Percentiles rank a stretch among this genome's conserved stretches.
Conservation (phyloP, 2,888 invertebrate genomes). For the Conops quadrifasciatus region DNA sequence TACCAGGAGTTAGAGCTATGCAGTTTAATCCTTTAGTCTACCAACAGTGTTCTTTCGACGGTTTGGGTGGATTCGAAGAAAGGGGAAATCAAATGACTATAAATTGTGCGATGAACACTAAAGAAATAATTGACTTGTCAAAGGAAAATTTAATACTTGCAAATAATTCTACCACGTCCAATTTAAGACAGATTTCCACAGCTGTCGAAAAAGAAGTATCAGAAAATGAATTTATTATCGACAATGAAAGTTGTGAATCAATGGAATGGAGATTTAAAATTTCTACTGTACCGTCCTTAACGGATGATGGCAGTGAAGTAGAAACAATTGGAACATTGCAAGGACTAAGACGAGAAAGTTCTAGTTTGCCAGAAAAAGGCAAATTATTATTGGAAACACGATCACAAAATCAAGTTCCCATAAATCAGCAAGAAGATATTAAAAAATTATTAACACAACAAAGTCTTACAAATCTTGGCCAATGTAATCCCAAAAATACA, state of each 20-base stretch:
- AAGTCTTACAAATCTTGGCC: constrained; percentile 51
- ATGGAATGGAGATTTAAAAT: constrained; percentile 21
- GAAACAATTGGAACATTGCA: not conserved
- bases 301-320: constrained; percentile 12
- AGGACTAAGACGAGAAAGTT: constrained; percentile 30
- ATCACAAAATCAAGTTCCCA: constrained; percentile 53
- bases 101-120: constrained; percentile 36
- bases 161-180: not conserved
- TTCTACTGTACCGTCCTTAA: constrained; percentile 12
- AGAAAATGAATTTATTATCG: constrained; percentile 10
- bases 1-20: constrained; percentile 55
- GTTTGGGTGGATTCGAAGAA: constrained; percentile 44
- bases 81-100: constrained; percentile 43
- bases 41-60: constrained; percentile 51
- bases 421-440: constrained; percentile 57
- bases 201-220: not conserved
- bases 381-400: constrained; percentile 55
- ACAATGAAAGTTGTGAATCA: constrained; percentile 2
- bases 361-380: constrained; percentile 43
- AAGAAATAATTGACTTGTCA: constrained; percentile 46
- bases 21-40: constrained; percentile 58
- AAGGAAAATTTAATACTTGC: constrained; percentile 20
- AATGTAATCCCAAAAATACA: constrained; percentile 20
- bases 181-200: not conserved
- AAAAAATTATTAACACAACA: constrained; percentile 57